Conservation (phyloP, 37 sponge, comb jelly and placozoan species). For the Diacarnus erythraeanus region DNA sequence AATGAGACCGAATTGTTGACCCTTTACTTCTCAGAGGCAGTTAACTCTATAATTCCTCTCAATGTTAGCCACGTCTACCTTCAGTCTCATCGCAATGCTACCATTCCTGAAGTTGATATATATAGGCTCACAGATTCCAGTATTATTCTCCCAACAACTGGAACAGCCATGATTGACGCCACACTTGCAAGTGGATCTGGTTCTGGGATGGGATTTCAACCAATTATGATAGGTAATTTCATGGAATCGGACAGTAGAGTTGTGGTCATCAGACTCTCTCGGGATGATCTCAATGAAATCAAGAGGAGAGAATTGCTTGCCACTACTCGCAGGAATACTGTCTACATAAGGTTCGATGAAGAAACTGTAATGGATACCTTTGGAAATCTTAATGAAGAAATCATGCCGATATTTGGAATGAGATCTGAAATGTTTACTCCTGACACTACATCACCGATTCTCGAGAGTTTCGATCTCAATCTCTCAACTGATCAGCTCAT, state of each 20-base stretch:
- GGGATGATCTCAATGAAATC: slow-evolving; percentile 80
- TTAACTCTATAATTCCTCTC: slow-evolving; percentile 39
- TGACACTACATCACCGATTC: slow-evolving; percentile 54
- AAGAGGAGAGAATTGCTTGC: slow-evolving; percentile 61
- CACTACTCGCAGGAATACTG: slow-evolving; percentile 50
- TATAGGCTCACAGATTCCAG: slow-evolving; percentile 68
- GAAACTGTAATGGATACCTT: slow-evolving; percentile 57
- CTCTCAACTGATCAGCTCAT: slow-evolving; percentile 57
- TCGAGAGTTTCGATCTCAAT: slow-evolving; percentile 67
- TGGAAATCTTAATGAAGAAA: slow-evolving; percentile 56
- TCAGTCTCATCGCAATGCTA: slow-evolving; percentile 52
- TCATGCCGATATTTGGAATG: slow-evolving; percentile 31
- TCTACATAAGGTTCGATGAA: slow-evolving; percentile 44
- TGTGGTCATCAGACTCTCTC: slow-evolving; percentile 63
- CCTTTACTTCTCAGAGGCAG: slow-evolving; percentile 78
- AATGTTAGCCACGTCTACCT: slow-evolving; percentile 76
- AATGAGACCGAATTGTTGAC: slow-evolving; percentile 56
- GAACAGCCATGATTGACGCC: slow-evolving; percentile 38
- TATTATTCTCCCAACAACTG: slow-evolving; percentile 16
- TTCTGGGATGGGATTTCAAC: slow-evolving; percentile 7
- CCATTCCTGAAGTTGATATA: slow-evolving; percentile 11
- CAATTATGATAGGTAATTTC: slow-evolving; percentile 18
- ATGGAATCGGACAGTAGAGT: slow-evolving; percentile 57
- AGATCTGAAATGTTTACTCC: slow-evolving; percentile 25
- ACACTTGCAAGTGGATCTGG: slow-evolving; percentile 16